Evolutionary conservation across 2,113 vertebrate species (phyloP).

Genomic region (Serinus canaria): DNA sequence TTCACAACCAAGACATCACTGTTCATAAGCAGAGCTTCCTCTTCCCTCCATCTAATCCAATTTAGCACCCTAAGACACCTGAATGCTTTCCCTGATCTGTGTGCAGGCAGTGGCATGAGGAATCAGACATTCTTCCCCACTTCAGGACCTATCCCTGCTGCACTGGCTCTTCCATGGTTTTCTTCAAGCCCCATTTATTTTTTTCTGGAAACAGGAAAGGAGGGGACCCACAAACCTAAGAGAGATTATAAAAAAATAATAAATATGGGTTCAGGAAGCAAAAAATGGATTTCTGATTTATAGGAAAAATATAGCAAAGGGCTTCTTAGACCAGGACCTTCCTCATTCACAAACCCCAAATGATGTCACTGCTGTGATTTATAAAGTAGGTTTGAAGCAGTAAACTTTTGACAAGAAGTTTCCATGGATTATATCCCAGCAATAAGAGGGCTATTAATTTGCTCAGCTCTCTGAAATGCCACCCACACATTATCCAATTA

Average conservation of each 20-base stretch:
- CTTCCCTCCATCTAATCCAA: not conserved
- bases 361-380: not conserved
- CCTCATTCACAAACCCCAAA: not conserved
- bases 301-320: not conserved
- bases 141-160: not conserved
- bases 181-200: not conserved
- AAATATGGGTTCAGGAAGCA: not conserved
- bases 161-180: not conserved
- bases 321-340: not conserved
- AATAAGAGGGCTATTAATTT: not conserved
- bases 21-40: not conserved
- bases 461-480: not conserved
- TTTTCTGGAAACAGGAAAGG: not conserved
- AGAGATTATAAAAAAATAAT: not conserved
- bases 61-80: not conserved
- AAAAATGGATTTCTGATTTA: not conserved
- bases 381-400: not conserved
- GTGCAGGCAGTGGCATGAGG: not conserved
- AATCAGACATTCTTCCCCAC: not conserved
- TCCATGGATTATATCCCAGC: not conserved
- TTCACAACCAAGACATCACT: not conserved
- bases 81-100: not conserved
- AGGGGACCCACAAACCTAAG: not conserved
- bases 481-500: not conserved
- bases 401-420: not conserved